phyloP scores from a whole-genome alignment of 2,113 vertebrate species.

The Scalopus aquaticus region DNA sequence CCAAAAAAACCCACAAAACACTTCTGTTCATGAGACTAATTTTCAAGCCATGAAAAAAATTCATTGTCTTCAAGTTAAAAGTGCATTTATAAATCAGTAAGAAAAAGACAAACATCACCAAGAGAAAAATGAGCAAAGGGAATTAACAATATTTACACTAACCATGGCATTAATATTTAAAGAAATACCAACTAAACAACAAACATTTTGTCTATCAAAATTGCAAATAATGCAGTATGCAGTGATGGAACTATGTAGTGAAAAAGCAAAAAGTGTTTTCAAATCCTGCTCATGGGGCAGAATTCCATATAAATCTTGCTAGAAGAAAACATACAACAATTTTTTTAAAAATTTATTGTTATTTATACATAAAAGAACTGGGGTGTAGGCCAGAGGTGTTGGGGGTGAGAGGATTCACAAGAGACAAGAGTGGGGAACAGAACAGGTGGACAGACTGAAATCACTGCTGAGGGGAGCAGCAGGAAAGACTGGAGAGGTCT shows the following conservation, averaged over 20 bases:
- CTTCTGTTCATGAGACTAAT: neutral
- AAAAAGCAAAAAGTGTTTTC: neutral
- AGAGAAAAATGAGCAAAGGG: neutral
- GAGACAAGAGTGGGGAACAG: too few relatives aligned
- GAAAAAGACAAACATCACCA: neutral
- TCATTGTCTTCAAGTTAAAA: constrained; percentile 6
- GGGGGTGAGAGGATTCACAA: too few relatives aligned
- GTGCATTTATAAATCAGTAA: neutral
- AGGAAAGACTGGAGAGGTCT: too few relatives aligned
- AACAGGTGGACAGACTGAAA: too few relatives aligned
- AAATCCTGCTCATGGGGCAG: neutral
- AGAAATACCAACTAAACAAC: neutral
- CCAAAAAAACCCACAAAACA: neutral
- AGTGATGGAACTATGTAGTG: neutral
- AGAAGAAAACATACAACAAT: neutral
- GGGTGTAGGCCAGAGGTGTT: too few relatives aligned
- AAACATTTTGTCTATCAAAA: neutral
- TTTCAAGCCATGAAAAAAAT: neutral
- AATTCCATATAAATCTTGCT: neutral
- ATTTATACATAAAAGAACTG: too few relatives aligned
- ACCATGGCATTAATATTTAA: neutral
- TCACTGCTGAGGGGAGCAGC: too few relatives aligned
- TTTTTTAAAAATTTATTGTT: too few relatives aligned
- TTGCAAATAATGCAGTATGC: neutral
- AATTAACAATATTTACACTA: neutral